These are phyloP conservation scores for Axea sp. DNA, from an alignment of 2,888 invertebrate genomes.

Conservation along the genomic window DNA sequence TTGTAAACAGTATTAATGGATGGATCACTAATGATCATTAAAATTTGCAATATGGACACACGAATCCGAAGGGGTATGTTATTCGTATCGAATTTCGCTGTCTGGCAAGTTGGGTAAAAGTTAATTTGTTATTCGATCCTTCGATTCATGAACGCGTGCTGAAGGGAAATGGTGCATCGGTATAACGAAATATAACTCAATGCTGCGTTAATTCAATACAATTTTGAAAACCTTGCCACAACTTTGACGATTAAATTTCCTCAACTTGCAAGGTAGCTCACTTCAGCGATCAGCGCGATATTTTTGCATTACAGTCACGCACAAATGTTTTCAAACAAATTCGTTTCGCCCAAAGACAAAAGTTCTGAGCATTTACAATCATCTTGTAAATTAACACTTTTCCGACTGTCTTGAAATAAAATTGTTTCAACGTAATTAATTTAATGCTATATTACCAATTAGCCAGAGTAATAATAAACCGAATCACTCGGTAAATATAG, in stretches of 20 bases:
- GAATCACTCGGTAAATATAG: no score
- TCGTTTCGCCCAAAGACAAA: no score
- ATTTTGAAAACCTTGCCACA: slow-evolving; percentile 31
- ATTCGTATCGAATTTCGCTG: slow-evolving; percentile 60
- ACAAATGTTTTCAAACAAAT: no score
- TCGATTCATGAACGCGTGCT: slow-evolving; percentile 46
- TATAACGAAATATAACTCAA: slow-evolving; percentile 50
- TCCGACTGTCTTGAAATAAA: no score
- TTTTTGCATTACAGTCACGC: no score
- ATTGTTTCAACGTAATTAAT: no score
- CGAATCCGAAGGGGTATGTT: slow-evolving; percentile 58
- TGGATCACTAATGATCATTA: slow-evolving; percentile 60
- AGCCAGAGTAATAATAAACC: no score
- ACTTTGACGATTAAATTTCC: slow-evolving; percentile 31
- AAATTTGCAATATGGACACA: slow-evolving; percentile 54
- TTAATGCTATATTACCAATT: no score
- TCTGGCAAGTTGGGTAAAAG: slow-evolving; percentile 63
- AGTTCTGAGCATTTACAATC: no score
- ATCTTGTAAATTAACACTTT: no score
- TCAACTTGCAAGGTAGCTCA: background rate
- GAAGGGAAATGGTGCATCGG: slow-evolving; percentile 54
- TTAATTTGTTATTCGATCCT: slow-evolving; percentile 64
- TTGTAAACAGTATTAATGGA: slow-evolving; percentile 56
- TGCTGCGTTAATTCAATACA: slow-evolving; percentile 37
- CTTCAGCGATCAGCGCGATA: background rate